phyloP scores from a whole-genome alignment of 2,797 vertebrate genomes.

The Bufotes viridis region DNA sequence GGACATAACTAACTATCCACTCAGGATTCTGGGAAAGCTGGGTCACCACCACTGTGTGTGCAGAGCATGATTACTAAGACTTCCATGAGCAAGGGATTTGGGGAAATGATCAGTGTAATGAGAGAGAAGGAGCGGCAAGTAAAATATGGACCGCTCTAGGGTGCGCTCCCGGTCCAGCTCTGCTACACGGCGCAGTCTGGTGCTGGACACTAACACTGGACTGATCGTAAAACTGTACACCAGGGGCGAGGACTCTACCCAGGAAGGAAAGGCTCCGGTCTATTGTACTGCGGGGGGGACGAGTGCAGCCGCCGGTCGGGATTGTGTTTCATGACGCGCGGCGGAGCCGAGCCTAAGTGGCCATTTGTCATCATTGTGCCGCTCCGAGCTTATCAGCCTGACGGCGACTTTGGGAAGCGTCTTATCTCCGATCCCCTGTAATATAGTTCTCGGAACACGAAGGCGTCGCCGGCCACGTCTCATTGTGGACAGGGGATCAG shows the following conservation, averaged over 20 bases:
- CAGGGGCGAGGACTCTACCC: not conserved
- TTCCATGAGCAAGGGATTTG: not conserved
- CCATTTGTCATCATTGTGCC: conserved; percentile 28
- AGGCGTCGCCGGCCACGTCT: conserved; percentile 6
- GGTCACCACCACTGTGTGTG: not conserved
- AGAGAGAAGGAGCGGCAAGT: not conserved
- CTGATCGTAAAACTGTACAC: not conserved
- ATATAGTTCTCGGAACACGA: conserved; percentile 28
- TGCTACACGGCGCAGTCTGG: not conserved
- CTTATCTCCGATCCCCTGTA: conserved; percentile 16
- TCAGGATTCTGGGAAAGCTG: not conserved
- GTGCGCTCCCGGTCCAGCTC: not conserved
- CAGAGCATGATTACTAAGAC: not conserved
- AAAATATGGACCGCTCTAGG: not conserved
- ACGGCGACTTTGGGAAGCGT: conserved; percentile 21
- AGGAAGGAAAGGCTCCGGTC: not conserved
- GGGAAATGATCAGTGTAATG: not conserved
- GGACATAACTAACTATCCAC: not conserved
- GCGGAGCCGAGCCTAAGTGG: conserved; percentile 16
- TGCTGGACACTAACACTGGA: not conserved
- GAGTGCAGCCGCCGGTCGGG: not conserved
- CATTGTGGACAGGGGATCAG: conserved; percentile 13
- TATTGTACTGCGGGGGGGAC: not conserved
- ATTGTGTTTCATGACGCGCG: conserved; percentile 26
- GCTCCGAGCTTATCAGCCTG: conserved; percentile 27